Base-by-base conservation (phyloP, 2,797 vertebrate species). In the Sebastes paucispinis region DNA sequence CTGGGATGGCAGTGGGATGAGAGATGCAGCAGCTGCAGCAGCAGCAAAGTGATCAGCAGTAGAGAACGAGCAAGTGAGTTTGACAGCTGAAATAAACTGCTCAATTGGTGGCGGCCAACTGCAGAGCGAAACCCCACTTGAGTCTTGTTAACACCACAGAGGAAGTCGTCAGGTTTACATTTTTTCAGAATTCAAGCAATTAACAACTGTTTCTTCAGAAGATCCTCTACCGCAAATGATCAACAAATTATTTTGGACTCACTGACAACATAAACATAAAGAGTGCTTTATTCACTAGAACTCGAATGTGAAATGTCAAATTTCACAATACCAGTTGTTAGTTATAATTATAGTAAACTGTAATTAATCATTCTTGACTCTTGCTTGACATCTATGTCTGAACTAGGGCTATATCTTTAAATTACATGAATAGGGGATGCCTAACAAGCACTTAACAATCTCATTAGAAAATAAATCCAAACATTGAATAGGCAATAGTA, bases 11-110 rank as follows among this genome's bases (percentile, higher is more conserved):
- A 57, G 79, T 60, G 9, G 43, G 47, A 68, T 24, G 47, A 82
- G 70, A 81, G 68, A 69, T 68, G 81, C 69, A 77, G 10, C 84
- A 76, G 72, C 83, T 58, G 59, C 73, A 69, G 75, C 65, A 77
- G 83, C 79, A 83, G 74, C 65, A 85, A 80, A 90, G 71, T 71
- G 80, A 87, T 87, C 79, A 67, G 69, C 69, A 57, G 74, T 67
- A 50, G 57, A 60, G 62, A 55, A 63, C 1, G 27, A 84, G 77
- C 27, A 76, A 76, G 65, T 32, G 69, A 75, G 60, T 71, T 27
- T 73, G 88, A 84, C 86, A 84, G 87, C 80, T 82, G 66, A 87
- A 89, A 89, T 87, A 69, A 88, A 83, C 82, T 57, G 83, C 75
- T 86, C 82, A 80, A 34, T 62, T 66, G 70, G 71, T 73, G 52